Base-by-base conservation (phyloP, 2,888 invertebrate species). In the Drosophila maculinotata region DNA sequence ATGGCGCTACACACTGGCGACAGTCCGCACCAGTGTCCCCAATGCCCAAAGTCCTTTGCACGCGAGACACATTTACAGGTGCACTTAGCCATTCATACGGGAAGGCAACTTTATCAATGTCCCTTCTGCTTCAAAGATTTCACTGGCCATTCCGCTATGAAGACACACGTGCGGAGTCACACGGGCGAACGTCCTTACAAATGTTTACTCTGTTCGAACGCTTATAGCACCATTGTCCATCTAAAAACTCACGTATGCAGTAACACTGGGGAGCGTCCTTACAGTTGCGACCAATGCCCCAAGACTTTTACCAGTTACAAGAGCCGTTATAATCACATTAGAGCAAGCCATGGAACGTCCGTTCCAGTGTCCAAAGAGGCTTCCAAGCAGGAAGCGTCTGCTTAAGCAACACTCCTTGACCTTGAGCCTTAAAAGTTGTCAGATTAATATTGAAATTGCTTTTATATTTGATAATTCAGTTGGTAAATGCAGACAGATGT, bases 331-430 rank as follows among this genome's bases (percentile, higher is more conserved):
- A 25, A 9, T 33, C 35, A 2, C 47, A 48, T 4, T n/a, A n/a
- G n/a, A n/a, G n/a, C n/a, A n/a, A n/a, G n/a, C n/a, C n/a, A n/a
- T n/a, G n/a, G n/a, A n/a, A 25, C 31, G n/a, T 14, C 25, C 47
- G 6, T 48, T 48, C 14, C 23, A 25, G 25, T 48, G 47, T 14
- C 47, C 47, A 6, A 48, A 35, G 14, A 23, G 10, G 14, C 35
- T 48, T 35, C 23, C 35, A 1, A 23, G 47, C 25, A 48, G 14
- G 7, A 25, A 48, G 35, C 33, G 35, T 15, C 47, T 48, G n/a
- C 47, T 33, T 14, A 25, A 33, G 4, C 47, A 48, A 2, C 47
- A 48, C 9, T 48, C 35, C 47, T 23, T 10, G 8, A n/a, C n/a
- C n/a, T n/a, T n/a, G n/a, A n/a, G n/a, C n/a, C n/a, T n/a, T n/a